phyloP scores from a whole-genome alignment of 2,797 vertebrate genomes.

The Phalanger gymnotis region DNA sequence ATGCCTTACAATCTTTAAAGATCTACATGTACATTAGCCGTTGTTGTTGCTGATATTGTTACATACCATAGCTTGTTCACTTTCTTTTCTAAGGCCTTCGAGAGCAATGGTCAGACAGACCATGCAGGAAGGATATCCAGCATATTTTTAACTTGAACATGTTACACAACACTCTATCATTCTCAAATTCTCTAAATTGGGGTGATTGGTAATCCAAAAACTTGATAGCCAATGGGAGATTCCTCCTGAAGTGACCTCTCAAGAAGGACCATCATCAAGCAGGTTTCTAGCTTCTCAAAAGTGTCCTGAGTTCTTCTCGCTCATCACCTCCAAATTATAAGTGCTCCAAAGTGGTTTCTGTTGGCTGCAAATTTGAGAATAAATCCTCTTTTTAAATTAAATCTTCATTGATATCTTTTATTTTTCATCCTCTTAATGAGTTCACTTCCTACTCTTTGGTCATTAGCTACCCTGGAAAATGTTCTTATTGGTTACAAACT shows the following conservation, averaged over 20 bases:
- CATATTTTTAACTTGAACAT: background rate
- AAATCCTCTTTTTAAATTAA: background rate
- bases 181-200: background rate
- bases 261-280: background rate
- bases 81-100: background rate
- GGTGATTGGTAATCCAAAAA: background rate
- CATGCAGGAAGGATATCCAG: background rate
- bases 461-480: background rate
- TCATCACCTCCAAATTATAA: background rate
- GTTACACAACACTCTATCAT: background rate
- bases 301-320: background rate
- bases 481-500: background rate
- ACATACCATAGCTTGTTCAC: background rate
- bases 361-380: background rate
- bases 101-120: background rate
- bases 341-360: background rate
- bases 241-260: background rate
- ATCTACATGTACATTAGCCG: background rate
- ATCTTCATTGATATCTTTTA: background rate
- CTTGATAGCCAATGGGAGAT: background rate
- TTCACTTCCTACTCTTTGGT: background rate
- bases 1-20: background rate
- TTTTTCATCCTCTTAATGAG: background rate
- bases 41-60: background rate
- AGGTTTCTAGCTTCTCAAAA: background rate